These are phyloP conservation scores for Periphyllus acericola DNA, from an alignment of 2,888 invertebrate species.

Conservation along the genomic window DNA sequence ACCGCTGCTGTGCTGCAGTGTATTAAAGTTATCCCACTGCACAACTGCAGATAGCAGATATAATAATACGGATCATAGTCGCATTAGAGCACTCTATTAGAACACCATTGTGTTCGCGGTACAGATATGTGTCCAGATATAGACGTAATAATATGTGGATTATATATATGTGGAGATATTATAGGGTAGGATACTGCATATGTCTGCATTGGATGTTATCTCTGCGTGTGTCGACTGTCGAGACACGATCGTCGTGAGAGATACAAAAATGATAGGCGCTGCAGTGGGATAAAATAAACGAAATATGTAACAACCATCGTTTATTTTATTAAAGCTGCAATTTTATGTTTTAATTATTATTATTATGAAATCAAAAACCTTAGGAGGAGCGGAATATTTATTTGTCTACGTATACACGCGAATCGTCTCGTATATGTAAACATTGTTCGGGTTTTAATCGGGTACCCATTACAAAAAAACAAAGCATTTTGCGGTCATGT, in stretches of 20 bases:
- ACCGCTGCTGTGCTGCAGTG: neutral
- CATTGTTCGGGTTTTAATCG: neutral
- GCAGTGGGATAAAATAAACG: neutral
- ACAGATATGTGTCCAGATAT: slow-evolving; percentile 23
- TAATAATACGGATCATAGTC: slow-evolving; percentile 18
- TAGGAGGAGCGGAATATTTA: neutral
- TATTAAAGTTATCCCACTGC: neutral
- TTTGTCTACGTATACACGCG: neutral
- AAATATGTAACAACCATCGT: neutral
- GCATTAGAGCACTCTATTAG: slow-evolving; percentile 27
- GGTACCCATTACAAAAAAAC: neutral
- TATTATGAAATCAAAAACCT: neutral
- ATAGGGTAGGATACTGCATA: neutral
- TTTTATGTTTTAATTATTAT: neutral
- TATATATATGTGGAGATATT: no score
- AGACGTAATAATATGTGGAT: slow-evolving; percentile 15
- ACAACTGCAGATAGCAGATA: neutral
- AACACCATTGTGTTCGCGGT: slow-evolving; percentile 10
- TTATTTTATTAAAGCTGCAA: no score
- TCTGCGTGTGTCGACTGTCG: slow-evolving; percentile 29
- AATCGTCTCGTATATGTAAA: neutral
- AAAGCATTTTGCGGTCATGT: neutral
- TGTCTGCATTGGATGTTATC: slow-evolving; percentile 12
- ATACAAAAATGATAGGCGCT: neutral
- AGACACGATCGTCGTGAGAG: slow-evolving; percentile 44